Evolutionary conservation across 2,113 vertebrate species (phyloP).

Genomic region (Willisornis vidua): DNA sequence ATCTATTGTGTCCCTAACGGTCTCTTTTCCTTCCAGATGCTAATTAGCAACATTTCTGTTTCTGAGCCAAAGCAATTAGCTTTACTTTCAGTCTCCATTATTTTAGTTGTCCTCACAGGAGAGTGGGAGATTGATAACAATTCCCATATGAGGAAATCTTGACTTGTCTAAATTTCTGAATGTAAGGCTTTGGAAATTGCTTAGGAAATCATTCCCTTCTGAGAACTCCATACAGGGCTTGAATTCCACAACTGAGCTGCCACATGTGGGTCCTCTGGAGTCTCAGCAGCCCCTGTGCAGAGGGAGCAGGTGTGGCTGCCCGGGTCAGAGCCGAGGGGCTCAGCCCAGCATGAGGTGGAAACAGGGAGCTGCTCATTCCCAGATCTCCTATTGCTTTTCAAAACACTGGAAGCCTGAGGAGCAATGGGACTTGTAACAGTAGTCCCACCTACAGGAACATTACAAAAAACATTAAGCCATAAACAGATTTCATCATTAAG

Average conservation of each 20-base stretch:
- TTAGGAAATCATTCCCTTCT: neutral
- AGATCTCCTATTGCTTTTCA: neutral
- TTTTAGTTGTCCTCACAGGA: neutral
- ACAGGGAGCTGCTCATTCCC: neutral
- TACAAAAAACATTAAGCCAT: neutral
- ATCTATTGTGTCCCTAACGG: neutral
- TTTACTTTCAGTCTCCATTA: neutral
- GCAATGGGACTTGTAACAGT: neutral
- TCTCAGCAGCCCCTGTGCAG: neutral
- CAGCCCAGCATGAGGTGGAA: accelerated
- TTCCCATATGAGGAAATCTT: neutral
- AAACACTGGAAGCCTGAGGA: neutral
- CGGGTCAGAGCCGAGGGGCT: neutral
- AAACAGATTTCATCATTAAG: neutral
- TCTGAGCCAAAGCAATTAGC: neutral
- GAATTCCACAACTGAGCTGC: neutral
- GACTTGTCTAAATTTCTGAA: neutral
- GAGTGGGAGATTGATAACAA: accelerated
- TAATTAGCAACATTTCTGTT: neutral
- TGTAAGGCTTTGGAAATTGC: neutral
- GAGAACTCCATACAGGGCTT: neutral
- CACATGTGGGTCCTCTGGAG: neutral
- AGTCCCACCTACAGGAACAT: neutral
- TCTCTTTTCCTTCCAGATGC: neutral
- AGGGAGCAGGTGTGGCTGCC: neutral